Base-by-base conservation (phyloP, 2,888 invertebrate species). In the Apomyelois bistriatella region DNA sequence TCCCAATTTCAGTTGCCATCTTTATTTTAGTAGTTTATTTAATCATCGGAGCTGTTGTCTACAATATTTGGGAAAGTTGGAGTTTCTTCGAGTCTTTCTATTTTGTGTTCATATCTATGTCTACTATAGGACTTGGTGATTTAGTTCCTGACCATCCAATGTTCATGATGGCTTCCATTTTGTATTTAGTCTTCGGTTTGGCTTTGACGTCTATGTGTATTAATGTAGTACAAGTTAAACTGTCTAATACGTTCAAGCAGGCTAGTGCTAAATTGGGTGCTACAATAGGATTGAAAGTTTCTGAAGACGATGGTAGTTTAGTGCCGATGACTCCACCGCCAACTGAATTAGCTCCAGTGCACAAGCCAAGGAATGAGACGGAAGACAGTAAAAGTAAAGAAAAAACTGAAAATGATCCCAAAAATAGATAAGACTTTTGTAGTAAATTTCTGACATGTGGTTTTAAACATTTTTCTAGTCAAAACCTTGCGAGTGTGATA, bases 161-260 rank as follows among this genome's bases (percentile, higher is more conserved):
- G 79, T 94, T 93, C 69, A 97, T 99, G 94, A 95, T 99, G 92
- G 93, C 95, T 53, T 97, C 97, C 36, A 98, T 98, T 68, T 92
- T 98, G 46, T 98, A 99, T 76, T 90, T 99, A 53, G 95, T 99
- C 16, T 97, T 99, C 68, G 99, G 99, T 6, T 90, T 99, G 56
- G 97, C 99, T 0, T 90, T 99, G 15, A 98, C 98, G 49, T 97
- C 98, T 62, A 98, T 99, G 98, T 97, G 97, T 81, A 97, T 99
- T 68, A 98, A 98, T 73, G 98, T 99, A 12, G 97, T 98, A 0
- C 98, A 98, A 90, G 94, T 95, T 42, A 94, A 94, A 74, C 68
- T 94, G 41, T 95, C 95, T 43, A 94, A 96, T 76, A 96, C 96
- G 0, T 97, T 97, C 73, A 94, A 94, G 64, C 93, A 95, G 61